phyloP scores from a whole-genome alignment of 2,113 vertebrate genomes.

The Columbina picui region DNA sequence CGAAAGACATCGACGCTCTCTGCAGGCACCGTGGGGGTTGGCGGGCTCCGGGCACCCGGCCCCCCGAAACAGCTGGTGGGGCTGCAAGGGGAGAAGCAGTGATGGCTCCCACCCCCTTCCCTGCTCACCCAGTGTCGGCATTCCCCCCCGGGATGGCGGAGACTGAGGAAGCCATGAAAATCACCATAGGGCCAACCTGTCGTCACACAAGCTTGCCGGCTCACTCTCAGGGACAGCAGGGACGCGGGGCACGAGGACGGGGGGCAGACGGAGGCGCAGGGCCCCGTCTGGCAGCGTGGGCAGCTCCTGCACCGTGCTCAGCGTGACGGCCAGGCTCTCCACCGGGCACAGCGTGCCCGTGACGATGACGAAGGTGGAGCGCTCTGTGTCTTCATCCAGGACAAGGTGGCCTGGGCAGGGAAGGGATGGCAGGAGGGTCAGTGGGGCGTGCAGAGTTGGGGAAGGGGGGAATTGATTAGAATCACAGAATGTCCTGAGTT shows the following conservation, averaged over 20 bases:
- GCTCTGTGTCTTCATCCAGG: constrained; percentile 89
- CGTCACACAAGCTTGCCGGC: constrained; percentile 86
- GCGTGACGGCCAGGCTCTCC: constrained; percentile 85
- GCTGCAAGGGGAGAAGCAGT: constrained; percentile 69
- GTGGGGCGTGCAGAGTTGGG: rapidly evolving
- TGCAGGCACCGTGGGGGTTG: neutral
- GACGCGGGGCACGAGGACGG: constrained; percentile 81
- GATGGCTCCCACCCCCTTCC: neutral
- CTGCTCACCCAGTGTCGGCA: rapidly evolving
- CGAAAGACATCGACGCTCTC: constrained; percentile 82
- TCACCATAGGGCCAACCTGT: constrained; percentile 88
- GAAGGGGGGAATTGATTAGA: neutral
- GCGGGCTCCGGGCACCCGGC: constrained; percentile 38
- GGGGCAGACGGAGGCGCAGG: constrained; percentile 84
- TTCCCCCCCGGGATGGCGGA: constrained; percentile 25
- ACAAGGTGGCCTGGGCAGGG: constrained; percentile 87
- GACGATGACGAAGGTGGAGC: constrained; percentile 85
- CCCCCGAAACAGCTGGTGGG: constrained; percentile 91
- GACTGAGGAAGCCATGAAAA: constrained; percentile 81
- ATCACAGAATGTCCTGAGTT: no score
- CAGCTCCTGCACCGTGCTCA: constrained; percentile 88
- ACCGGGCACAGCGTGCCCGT: constrained; percentile 84
- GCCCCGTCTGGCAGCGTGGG: constrained; percentile 88
- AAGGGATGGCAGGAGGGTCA: neutral
- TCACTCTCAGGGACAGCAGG: constrained; percentile 78